These are phyloP conservation scores for Nothoprocta perdicaria DNA, from an alignment of 2,113 vertebrate genomes.

Conservation along the genomic window DNA sequence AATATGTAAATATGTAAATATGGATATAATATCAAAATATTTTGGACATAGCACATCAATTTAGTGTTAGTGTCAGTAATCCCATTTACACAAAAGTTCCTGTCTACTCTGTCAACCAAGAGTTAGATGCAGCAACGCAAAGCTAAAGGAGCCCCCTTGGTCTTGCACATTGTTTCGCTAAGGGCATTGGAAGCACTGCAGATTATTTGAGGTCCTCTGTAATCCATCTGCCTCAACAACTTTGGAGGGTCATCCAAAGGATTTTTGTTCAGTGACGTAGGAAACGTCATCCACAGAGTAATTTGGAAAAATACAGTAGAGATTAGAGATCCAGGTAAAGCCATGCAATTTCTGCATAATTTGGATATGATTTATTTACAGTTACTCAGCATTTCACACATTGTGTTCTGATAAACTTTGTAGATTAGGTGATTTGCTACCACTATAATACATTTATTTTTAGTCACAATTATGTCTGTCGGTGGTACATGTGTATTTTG, in stretches of 20 bases:
- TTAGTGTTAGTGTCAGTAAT: neutral
- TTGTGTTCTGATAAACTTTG: neutral
- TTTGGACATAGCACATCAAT: neutral
- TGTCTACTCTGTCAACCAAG: neutral
- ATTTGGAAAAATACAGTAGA: neutral
- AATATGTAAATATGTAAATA: neutral
- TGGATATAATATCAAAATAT: neutral
- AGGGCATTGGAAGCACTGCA: neutral
- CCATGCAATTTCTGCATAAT: neutral
- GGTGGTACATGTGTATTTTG: neutral
- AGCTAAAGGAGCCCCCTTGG: neutral
- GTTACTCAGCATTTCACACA: neutral
- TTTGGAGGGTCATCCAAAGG: conserved; percentile 1
- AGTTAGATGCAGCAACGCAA: neutral
- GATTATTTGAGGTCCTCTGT: neutral
- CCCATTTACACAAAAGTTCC: neutral
- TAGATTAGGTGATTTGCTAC: neutral
- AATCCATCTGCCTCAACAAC: neutral
- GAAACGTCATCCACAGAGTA: neutral
- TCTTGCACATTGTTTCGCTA: neutral
- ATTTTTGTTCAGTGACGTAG: neutral
- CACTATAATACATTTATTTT: neutral
- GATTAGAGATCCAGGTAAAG: neutral
- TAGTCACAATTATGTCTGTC: neutral
- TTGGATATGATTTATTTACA: neutral